Base-by-base conservation (phyloP, 2,888 invertebrate species). In the Lutraria lutraria region DNA sequence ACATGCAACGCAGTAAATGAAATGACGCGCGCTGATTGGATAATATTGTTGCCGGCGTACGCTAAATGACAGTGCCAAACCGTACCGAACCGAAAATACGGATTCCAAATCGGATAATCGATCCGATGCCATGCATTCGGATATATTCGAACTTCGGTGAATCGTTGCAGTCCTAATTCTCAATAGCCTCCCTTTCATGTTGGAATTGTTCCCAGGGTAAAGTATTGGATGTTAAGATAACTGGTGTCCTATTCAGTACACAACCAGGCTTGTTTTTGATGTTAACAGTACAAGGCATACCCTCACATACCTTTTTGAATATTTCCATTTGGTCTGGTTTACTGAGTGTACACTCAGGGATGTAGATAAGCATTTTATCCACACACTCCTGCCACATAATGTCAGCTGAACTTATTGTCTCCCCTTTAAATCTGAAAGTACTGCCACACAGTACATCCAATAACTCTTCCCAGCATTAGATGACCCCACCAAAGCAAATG, bases 351-450 rank as follows among this genome's bases (percentile, higher is more conserved):
- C 54, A 25, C 84, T 88, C 88, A 1, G 80, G 84, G 16, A 88
- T 68, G 13, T n/a, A 12, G 10, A 88, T 88, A 0, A 88, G n/a
- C 0, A 52, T 31, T 21, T 88, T 84, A 54, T 54, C 84, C 6
- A 81, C 19, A 84, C 88, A 88, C 16, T 79, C 53, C 63, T 88
- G 88, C 52, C 43, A 88, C 19, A 79, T 79, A 53, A 88, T 84
- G n/a, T 84, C 88, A 0, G 80, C 81, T 0, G 52, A 63, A 12
- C n/a, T 25, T 43, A 88, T 72, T 15, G 79, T 81, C 84, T 88
- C 43, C 15, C 88, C 84, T 15, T 13, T 29, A 25, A 6, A 52
- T 85, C 84, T n/a, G n/a, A 12, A 3, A 80, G 29, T 43, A 72
- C 68, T 0, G 29, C 10, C 16, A 88, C 15, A 21, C 21, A 2